Percentiles rank a stretch among this genome's conserved stretches.
phyloP scores from a whole-genome alignment of 2,888 invertebrate genomes.

The Apodemia zela region DNA sequence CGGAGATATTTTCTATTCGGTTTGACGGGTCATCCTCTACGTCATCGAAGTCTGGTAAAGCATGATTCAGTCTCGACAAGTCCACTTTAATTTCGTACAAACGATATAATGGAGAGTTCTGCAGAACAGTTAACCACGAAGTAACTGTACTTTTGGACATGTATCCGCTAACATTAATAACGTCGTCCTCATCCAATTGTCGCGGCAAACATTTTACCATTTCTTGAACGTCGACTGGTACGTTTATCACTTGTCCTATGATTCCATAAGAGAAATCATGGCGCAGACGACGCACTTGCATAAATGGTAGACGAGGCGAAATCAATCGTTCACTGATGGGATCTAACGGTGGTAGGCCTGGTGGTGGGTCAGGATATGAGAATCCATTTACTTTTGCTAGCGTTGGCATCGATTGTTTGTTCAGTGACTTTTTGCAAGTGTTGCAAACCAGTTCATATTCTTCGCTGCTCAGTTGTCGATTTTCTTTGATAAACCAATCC shows the following conservation, averaged over 20 bases:
- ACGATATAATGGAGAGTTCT: no score
- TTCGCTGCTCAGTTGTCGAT: conserved; percentile 22
- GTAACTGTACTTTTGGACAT: conserved; percentile 39
- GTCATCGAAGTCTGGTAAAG: conserved; percentile 30
- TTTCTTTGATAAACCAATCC: conserved; percentile 36
- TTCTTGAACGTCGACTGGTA: conserved; percentile 43
- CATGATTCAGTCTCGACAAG: conserved; percentile 35
- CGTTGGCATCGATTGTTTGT: conserved; percentile 35
- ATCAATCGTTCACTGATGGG: conserved; percentile 44
- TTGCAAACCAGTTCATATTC: conserved; percentile 37
- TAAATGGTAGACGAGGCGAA: conserved; percentile 45
- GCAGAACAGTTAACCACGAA: conserved; percentile 34
- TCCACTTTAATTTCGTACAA: conserved; percentile 30
- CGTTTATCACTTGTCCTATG: conserved; percentile 51
- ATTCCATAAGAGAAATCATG: conserved; percentile 45
- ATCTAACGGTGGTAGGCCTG: conserved; percentile 40
- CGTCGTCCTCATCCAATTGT: conserved; percentile 42
- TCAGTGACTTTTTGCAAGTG: conserved; percentile 38
- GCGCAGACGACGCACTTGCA: conserved; percentile 45
- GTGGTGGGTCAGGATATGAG: conserved; percentile 38
- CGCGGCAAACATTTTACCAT: conserved; percentile 46
- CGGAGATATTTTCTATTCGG: conserved; percentile 38
- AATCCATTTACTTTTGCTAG: conserved; percentile 43
- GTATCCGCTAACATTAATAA: conserved; percentile 40
- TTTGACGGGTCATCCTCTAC: conserved; percentile 34